phyloP scores from a whole-genome alignment of 2,888 invertebrate species.

The Zaprionus obscuricornis region DNA sequence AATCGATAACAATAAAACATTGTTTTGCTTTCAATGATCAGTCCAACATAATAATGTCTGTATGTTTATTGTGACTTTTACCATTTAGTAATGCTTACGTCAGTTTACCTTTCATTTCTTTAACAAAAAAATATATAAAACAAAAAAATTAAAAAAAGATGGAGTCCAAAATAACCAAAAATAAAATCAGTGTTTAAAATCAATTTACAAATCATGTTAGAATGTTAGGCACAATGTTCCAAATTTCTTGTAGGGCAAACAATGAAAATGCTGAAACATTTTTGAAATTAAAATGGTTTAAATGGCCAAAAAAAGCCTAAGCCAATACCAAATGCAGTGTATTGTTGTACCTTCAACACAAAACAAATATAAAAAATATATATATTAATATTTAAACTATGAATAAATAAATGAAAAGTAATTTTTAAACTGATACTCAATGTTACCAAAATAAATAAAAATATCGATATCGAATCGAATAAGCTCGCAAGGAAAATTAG shows the following conservation, averaged over 20 bases:
- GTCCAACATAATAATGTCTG: too few species aligned
- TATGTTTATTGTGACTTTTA: too few species aligned
- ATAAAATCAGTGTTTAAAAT: constrained; percentile 46
- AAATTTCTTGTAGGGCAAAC: constrained; percentile 56
- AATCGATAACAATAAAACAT: too few species aligned
- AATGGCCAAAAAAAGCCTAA: constrained; percentile 57
- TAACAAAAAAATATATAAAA: too few species aligned
- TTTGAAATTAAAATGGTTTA: constrained; percentile 58
- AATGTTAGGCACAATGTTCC: constrained; percentile 68
- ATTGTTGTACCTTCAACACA: constrained; percentile 66
- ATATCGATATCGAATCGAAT: constrained; percentile 1
- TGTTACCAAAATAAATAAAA: constrained; percentile 35
- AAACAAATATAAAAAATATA: constrained; percentile 4
- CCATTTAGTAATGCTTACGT: too few species aligned
- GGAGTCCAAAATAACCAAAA: neutral
- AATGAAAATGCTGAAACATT: constrained; percentile 68
- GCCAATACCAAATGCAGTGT: constrained; percentile 41
- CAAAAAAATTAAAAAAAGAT: too few species aligned
- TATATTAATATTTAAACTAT: constrained; percentile 30
- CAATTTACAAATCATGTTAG: constrained; percentile 60
- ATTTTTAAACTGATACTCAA: constrained; percentile 57
- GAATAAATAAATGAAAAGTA: constrained; percentile 3
- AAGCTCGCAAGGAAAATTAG: constrained; percentile 61
- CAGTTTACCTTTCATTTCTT: too few species aligned
- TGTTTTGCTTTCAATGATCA: too few species aligned